Evolutionary conservation across 2,797 vertebrate species (phyloP).

Genomic region (Sebastiscus tertius): DNA sequence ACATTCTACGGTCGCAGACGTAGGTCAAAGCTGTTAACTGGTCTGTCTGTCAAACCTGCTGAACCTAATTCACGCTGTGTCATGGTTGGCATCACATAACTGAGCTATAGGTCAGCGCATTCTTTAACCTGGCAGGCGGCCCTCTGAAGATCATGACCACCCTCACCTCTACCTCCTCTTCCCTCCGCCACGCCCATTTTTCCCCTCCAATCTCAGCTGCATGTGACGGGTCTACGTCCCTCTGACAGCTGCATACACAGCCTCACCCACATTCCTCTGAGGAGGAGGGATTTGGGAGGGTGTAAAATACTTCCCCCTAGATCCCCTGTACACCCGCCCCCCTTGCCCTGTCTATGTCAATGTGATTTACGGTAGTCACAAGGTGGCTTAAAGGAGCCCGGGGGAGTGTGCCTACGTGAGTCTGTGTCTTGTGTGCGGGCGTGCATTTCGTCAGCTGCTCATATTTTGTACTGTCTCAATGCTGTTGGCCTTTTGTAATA

Average conservation of each 20-base stretch:
- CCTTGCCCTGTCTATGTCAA: constrained; percentile 1
- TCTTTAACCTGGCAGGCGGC: not conserved
- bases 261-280: constrained; percentile 52
- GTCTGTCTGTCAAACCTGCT: not conserved
- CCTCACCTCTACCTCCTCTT: not conserved
- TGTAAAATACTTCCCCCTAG: constrained; percentile 25
- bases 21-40: constrained; percentile 5
- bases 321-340: constrained; percentile 12
- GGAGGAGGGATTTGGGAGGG: constrained; percentile 6
- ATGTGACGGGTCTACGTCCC: not conserved
- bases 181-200: constrained; percentile 6
- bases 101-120: constrained; percentile 16
- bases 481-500: constrained; percentile 28
- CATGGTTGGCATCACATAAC: constrained; percentile 10
- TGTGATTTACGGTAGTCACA: constrained; percentile 67
- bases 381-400: constrained; percentile 28
- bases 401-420: not conserved
- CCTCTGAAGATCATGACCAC: not conserved
- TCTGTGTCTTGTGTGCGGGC: not conserved
- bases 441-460: not conserved
- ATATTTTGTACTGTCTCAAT: constrained; percentile 23
- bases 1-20: not conserved
- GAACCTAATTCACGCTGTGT: constrained; percentile 19
- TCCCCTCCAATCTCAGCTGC: constrained; percentile 18
- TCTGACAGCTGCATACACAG: constrained; percentile 58